Percentiles rank a stretch among this genome's conserved stretches.
These are phyloP conservation scores for Marcusenius ussheri DNA, from an alignment of 2,113 vertebrate genomes.

Conservation along the genomic window DNA sequence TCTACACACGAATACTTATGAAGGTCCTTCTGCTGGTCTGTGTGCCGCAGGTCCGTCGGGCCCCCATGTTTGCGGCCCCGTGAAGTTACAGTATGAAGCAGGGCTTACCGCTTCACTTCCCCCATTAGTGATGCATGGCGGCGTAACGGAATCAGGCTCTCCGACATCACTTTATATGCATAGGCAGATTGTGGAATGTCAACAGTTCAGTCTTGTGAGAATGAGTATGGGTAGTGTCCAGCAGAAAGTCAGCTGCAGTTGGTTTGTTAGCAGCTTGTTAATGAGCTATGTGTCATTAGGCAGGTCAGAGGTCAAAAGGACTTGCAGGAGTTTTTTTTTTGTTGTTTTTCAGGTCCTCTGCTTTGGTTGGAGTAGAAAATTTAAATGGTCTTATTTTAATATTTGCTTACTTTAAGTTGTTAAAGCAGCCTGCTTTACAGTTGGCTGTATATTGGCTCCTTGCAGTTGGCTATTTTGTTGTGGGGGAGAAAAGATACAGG, in stretches of 20 bases:
- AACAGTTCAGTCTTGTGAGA: background rate
- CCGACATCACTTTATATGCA: background rate
- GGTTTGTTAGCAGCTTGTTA: constrained; percentile 53
- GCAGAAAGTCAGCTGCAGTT: constrained; percentile 18
- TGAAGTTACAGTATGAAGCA: background rate
- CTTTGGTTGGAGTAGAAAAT: background rate
- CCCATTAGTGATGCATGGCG: constrained; percentile 16
- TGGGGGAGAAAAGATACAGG: constrained; percentile 36
- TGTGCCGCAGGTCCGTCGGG: background rate
- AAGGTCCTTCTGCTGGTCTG: background rate
- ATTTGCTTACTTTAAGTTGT: background rate
- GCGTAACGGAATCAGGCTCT: constrained; percentile 35
- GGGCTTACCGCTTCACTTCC: background rate
- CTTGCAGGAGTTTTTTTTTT: background rate
- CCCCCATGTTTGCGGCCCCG: background rate
- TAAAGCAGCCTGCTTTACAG: background rate
- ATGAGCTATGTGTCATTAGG: constrained; percentile 55
- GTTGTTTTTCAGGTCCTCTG: background rate
- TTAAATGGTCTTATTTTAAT: background rate
- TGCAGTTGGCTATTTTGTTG: constrained; percentile 16
- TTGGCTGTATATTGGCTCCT: background rate
- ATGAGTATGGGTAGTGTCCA: background rate
- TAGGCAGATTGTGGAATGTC: background rate
- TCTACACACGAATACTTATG: background rate
- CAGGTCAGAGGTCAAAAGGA: constrained; percentile 28